Percentiles rank a stretch among this genome's conserved stretches.
phyloP scores from a whole-genome alignment of 2,888 invertebrate species.

The Oscheius onirici region DNA sequence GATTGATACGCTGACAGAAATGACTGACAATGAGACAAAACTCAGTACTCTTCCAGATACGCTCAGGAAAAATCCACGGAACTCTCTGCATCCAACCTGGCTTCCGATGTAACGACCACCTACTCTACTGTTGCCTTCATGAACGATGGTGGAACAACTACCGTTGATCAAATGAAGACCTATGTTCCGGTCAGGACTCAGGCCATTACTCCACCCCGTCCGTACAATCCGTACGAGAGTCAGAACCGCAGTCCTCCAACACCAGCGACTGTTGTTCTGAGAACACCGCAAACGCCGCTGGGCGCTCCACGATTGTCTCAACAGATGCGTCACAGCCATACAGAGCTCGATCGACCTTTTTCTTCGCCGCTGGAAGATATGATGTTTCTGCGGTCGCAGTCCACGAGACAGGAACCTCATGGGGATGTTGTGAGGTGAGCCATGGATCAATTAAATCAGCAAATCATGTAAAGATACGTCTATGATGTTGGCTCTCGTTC shows the following conservation, averaged over 20 bases:
- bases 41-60: constrained; percentile 17
- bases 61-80: neutral
- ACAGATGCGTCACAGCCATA: constrained; percentile 24
- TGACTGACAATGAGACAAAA: neutral
- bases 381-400: neutral
- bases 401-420: neutral
- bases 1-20: too few relatives aligned
- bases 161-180: constrained; percentile 18
- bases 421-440: constrained; percentile 7
- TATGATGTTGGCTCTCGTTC: constrained; percentile 24
- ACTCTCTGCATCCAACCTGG: neutral
- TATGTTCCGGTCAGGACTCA: neutral
- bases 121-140: constrained; percentile 28
- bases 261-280: constrained; percentile 11
- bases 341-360: neutral
- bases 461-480: constrained; percentile 26
- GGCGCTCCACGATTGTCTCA: neutral
- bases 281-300: neutral
- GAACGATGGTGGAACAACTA: constrained; percentile 26
- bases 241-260: constrained; percentile 1
- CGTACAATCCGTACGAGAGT: constrained; percentile 3
- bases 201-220: neutral
- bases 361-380: neutral
- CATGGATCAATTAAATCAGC: neutral
- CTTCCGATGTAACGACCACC: constrained; percentile 8